These are phyloP conservation scores for Dipus sagitta DNA, from an alignment of 2,797 vertebrate genomes.

Conservation along the genomic window DNA sequence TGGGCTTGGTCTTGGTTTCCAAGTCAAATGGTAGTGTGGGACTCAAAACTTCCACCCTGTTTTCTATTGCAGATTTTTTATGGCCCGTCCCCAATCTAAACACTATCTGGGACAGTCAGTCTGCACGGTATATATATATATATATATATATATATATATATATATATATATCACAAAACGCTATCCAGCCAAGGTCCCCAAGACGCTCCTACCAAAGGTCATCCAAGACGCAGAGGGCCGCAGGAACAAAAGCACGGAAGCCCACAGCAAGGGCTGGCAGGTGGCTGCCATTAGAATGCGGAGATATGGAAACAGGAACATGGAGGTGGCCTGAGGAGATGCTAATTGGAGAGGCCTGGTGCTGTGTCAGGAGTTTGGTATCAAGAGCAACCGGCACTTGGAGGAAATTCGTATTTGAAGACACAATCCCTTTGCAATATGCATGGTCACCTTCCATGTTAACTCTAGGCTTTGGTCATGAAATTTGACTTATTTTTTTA, in stretches of 20 bases:
- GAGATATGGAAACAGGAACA: background rate
- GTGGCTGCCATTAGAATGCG: background rate
- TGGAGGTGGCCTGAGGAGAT: background rate
- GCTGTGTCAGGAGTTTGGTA: background rate
- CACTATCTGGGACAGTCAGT: background rate
- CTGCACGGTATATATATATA: too few species aligned
- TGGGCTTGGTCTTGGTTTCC: background rate
- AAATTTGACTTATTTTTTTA: background rate
- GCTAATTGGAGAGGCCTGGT: background rate
- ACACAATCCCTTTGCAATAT: background rate
- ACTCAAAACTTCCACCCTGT: background rate
- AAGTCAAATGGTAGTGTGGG: background rate
- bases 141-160: too few species aligned
- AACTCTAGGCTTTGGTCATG: background rate
- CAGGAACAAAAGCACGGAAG: background rate
- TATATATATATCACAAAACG: too few species aligned
- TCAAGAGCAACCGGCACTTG: background rate
- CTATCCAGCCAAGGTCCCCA: background rate
- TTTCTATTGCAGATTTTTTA: background rate
- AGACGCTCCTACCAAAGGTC: background rate
- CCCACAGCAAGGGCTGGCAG: background rate
- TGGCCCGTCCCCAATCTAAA: background rate
- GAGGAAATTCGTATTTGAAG: slow-evolving; percentile 1
- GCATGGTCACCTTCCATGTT: background rate
- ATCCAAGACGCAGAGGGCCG: background rate